Conservation (phyloP, 1,140 invertebrate species). For the Pseudomyrmex dendroicus region DNA sequence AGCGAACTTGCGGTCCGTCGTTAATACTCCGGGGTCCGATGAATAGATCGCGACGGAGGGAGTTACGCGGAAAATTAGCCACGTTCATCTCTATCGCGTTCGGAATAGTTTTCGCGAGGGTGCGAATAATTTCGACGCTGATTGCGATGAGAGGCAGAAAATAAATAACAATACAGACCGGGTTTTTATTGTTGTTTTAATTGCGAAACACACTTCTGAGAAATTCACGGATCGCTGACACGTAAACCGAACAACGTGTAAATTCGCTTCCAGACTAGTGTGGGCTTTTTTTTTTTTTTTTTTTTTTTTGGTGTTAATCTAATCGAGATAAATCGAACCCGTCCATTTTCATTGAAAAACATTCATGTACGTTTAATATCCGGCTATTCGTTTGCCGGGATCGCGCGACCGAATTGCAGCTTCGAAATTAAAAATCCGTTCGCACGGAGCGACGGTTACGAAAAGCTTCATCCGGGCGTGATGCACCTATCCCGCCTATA, state of each 20-base stretch:
- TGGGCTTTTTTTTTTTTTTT: neutral
- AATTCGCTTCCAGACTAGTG: neutral
- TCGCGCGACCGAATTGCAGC: constrained; percentile 3
- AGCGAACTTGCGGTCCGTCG: constrained; percentile 28
- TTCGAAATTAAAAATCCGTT: constrained; percentile 59
- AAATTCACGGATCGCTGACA: too few relatives aligned
- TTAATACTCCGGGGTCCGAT: constrained; percentile 16
- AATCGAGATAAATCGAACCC: constrained; percentile 47
- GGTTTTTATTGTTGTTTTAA: too few relatives aligned
- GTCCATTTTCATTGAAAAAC: constrained; percentile 47
- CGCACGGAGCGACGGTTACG: constrained; percentile 46
- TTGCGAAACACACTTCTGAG: too few relatives aligned
- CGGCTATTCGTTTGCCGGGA: constrained; percentile 34
- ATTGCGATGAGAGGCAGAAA: neutral
- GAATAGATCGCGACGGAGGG: neutral
- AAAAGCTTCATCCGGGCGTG: constrained; percentile 59
- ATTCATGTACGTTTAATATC: constrained; percentile 44
- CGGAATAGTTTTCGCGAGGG: neutral
- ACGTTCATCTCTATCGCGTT: neutral
- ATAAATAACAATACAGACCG: too few relatives aligned
- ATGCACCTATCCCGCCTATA: constrained; percentile 12
- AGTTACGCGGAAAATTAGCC: constrained; percentile 22
- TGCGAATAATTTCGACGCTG: neutral
- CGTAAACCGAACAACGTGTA: neutral
- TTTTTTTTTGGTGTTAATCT: constrained; percentile 42